Percentiles rank a stretch among this genome's conserved stretches.
phyloP scores from a whole-genome alignment of 2,797 vertebrate genomes.

The Phoebastria nigripes region DNA sequence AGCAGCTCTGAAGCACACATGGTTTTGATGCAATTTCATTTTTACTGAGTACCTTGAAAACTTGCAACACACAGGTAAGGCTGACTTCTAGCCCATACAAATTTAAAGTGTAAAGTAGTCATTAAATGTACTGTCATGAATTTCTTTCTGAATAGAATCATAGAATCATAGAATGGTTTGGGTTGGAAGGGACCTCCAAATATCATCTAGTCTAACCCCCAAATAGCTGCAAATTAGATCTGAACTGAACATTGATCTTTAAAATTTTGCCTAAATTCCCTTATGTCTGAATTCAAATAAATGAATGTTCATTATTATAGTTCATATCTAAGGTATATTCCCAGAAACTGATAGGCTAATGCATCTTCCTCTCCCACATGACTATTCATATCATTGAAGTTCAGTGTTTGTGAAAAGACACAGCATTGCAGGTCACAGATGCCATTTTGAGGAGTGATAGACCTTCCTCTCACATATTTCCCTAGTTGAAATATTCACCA shows the following conservation, averaged over 20 bases:
- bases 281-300: neutral
- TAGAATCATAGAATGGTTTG: neutral
- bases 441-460: neutral
- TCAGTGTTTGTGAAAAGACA: neutral
- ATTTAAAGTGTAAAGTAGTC: neutral
- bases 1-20: neutral
- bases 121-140: neutral
- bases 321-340: neutral
- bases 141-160: neutral
- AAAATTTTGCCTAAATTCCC: neutral
- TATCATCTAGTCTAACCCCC: neutral
- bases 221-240: neutral
- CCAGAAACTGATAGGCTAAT: neutral
- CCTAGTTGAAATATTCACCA: neutral
- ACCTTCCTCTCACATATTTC: neutral
- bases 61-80: neutral
- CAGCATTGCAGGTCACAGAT: neutral
- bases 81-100: neutral
- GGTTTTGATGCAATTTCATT: neutral
- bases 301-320: neutral
- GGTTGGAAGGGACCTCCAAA: neutral
- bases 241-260: neutral
- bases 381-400: neutral
- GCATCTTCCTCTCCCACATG: neutral
- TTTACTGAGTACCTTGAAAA: neutral